These are phyloP conservation scores for Aptenodytes forsteri DNA, from an alignment of 2,113 vertebrate genomes.

Conservation along the genomic window DNA sequence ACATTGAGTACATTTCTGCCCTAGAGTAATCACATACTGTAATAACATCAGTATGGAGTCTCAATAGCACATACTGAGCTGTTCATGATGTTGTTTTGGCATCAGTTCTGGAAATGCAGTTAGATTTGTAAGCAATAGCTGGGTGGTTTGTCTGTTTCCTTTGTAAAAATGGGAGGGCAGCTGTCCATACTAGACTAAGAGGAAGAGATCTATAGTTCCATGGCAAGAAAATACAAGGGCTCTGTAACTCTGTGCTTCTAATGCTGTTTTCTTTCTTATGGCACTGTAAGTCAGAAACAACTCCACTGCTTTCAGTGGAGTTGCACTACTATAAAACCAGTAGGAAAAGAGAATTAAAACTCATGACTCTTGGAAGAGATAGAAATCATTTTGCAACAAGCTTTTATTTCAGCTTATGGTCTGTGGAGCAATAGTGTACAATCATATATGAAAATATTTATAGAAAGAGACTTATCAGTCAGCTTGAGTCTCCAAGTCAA, in stretches of 20 bases:
- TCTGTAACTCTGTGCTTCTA: background rate
- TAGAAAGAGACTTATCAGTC: background rate
- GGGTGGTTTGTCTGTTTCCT: background rate
- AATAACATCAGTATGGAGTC: background rate
- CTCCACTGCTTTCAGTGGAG: background rate
- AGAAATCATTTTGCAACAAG: background rate
- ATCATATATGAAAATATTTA: background rate
- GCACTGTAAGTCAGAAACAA: background rate
- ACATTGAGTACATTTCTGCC: background rate
- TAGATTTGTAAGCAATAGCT: background rate
- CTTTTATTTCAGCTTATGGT: background rate
- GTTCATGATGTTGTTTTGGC: background rate
- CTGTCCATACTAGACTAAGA: background rate
- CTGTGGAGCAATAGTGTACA: background rate
- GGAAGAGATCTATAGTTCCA: background rate
- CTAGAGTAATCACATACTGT: background rate
- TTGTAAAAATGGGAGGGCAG: background rate
- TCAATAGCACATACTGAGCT: background rate
- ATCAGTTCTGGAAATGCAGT: background rate
- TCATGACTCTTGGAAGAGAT: background rate
- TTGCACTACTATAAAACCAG: background rate
- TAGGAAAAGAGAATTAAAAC: background rate
- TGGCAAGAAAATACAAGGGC: background rate
- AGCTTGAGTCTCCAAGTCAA: background rate
- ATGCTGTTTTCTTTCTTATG: background rate